Percentiles rank a stretch among this genome's conserved stretches.
phyloP scores from a whole-genome alignment of 2,888 invertebrate genomes.

The Copidosoma aretas region DNA sequence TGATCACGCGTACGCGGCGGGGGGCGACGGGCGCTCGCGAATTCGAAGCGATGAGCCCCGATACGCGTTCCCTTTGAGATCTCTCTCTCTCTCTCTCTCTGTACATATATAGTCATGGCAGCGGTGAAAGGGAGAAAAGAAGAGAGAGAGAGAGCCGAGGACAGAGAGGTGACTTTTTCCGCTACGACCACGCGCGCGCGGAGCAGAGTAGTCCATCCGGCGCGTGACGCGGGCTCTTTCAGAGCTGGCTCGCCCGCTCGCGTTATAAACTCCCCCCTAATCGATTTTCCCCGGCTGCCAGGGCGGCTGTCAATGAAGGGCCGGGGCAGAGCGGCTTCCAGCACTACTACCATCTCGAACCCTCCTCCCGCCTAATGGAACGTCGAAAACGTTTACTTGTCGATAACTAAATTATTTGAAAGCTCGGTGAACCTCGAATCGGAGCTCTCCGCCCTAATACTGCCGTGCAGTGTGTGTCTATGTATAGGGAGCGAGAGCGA shows the following conservation, averaged over 20 bases:
- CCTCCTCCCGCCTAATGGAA: conserved; percentile 50
- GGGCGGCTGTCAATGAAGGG: conserved; percentile 23
- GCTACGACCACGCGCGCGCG: too few species aligned
- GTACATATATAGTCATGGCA: too few species aligned
- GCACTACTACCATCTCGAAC: too few species aligned
- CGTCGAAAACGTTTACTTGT: conserved; percentile 53
- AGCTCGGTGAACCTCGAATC: conserved; percentile 39
- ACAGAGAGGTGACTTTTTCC: background rate
- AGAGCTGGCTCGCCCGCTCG: conserved; percentile 21
- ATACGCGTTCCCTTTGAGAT: too few species aligned
- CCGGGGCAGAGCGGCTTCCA: background rate
- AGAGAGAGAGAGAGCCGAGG: background rate
- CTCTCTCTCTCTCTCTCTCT: too few species aligned
- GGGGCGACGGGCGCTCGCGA: background rate
- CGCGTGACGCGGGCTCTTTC: conserved; percentile 17
- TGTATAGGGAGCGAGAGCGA: conserved; percentile 10
- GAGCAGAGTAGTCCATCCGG: conserved; percentile 14
- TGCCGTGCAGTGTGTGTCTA: conserved; percentile 28
- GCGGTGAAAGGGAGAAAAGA: too few species aligned
- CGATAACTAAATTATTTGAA: conserved; percentile 57
- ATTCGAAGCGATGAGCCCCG: background rate
- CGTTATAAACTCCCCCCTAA: conserved; percentile 46
- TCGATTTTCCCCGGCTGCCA: conserved; percentile 50
- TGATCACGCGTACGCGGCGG: background rate
- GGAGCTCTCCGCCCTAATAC: background rate